These are phyloP conservation scores for Argyresthia goedartella DNA, from an alignment of 2,888 invertebrate species.

Conservation along the genomic window DNA sequence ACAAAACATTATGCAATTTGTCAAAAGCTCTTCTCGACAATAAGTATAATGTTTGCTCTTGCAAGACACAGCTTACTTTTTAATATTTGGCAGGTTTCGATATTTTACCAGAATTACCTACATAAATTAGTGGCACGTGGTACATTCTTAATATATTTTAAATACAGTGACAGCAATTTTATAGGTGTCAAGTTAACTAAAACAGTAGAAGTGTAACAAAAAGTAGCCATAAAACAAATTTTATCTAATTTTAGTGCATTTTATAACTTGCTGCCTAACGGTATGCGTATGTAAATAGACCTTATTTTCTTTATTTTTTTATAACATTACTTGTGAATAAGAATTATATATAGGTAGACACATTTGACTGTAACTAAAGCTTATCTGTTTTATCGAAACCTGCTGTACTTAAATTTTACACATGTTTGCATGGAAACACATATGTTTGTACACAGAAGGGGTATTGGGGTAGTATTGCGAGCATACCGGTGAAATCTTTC, in stretches of 20 bases:
- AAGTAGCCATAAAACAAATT: too few species aligned
- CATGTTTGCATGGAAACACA: slow-evolving; percentile 46
- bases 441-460: slow-evolving; percentile 47
- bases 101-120: background rate
- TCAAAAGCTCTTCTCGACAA: background rate
- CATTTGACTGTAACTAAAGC: too few species aligned
- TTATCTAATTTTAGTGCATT: too few species aligned
- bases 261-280: too few species aligned
- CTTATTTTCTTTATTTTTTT: too few species aligned
- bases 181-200: too few species aligned
- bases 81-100: slow-evolving; percentile 2
- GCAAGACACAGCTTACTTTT: slow-evolving; percentile 1
- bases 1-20: slow-evolving; percentile 1
- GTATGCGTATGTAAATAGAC: too few species aligned
- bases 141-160: too few species aligned
- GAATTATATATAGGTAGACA: too few species aligned
- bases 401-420: slow-evolving; percentile 22
- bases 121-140: background rate
- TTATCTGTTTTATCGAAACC: slow-evolving; percentile 13
- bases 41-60: background rate
- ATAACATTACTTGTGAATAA: too few species aligned
- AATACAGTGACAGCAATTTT: background rate
- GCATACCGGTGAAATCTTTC: slow-evolving; percentile 25
- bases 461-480: slow-evolving; percentile 66
- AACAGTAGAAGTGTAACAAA: too few species aligned